Base-by-base conservation (phyloP, 2,113 vertebrate species). In the Calypte anna region DNA sequence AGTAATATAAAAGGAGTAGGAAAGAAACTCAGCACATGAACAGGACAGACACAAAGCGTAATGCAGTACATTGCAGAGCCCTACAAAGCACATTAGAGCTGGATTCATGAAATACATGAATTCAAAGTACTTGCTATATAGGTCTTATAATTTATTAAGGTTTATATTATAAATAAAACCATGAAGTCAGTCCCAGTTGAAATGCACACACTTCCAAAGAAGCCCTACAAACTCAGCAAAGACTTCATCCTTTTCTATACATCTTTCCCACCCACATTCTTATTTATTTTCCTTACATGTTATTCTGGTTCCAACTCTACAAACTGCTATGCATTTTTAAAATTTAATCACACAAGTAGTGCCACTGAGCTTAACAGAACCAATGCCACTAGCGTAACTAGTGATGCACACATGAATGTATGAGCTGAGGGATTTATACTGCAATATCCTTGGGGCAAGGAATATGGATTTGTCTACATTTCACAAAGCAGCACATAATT, bases 101-200 rank as follows among this genome's bases (percentile, higher is more conserved):
- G 19, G 53, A 74, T 78, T 83, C 76, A 78, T 53, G 36, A 87
- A 96, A 90, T 23, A 91, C 17, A 43, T 36, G 0, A 83, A 90
- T 86, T 87, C 91, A 82, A 93, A 96, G 79, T 53, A 90, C 48
- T 93, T 67, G 40, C 82, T 95, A 84, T 80, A 48, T 57, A 78
- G 31, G 64, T 91, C 63, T 90, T 82, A 88, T 68, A 90, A 95
- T 90, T 96, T 95, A 95, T 90, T 96, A 86, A 96, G 90, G 82
- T 95, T 83, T 50, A 38, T 84, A 96, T 38, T 88, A 84, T 50
- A 94, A 95, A 95, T 91, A 91, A 96, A 95, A 48, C 53, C 73
- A 61, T 50, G 14, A 93, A 91, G 57, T 44, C 38, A 17, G 58
- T 77, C 85, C 79, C 85, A 78, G 69, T 1, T 91, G 91, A 94